Conservation (phyloP, 2,113 vertebrate species). For the Heliornis fulica region DNA sequence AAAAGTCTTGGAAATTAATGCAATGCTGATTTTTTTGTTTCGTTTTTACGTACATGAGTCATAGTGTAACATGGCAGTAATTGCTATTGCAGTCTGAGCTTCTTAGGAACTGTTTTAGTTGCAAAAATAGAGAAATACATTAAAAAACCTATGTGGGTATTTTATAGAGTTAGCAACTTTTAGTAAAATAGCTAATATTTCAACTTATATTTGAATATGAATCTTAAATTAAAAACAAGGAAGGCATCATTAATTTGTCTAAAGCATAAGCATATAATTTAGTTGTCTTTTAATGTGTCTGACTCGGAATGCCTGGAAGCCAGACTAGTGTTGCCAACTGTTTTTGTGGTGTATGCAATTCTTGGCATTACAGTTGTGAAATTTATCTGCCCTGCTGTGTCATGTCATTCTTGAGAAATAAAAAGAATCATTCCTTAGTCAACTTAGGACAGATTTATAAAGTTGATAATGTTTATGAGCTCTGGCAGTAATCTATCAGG, state of each 20-base stretch:
- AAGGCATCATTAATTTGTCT: neutral
- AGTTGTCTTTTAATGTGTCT: neutral
- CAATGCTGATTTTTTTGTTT: neutral
- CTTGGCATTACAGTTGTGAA: neutral
- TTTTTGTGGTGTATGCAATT: neutral
- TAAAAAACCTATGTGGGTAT: neutral
- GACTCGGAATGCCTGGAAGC: neutral
- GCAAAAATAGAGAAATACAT: neutral
- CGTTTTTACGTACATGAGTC: neutral
- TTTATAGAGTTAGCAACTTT: neutral
- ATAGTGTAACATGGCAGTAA: neutral
- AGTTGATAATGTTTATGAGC: neutral
- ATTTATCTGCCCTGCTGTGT: neutral
- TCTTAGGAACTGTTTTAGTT: neutral
- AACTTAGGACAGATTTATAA: neutral
- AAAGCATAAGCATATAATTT: neutral
- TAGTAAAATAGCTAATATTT: neutral
- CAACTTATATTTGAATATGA: neutral
- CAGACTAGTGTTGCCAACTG: neutral
- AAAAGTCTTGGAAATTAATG: neutral
- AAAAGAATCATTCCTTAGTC: neutral
- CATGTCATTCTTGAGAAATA: neutral
- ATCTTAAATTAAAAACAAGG: neutral
- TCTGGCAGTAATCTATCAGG: neutral
- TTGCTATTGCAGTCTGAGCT: neutral